Base-by-base conservation (phyloP, 2,888 invertebrate genomes). In the Andrena minutula region DNA sequence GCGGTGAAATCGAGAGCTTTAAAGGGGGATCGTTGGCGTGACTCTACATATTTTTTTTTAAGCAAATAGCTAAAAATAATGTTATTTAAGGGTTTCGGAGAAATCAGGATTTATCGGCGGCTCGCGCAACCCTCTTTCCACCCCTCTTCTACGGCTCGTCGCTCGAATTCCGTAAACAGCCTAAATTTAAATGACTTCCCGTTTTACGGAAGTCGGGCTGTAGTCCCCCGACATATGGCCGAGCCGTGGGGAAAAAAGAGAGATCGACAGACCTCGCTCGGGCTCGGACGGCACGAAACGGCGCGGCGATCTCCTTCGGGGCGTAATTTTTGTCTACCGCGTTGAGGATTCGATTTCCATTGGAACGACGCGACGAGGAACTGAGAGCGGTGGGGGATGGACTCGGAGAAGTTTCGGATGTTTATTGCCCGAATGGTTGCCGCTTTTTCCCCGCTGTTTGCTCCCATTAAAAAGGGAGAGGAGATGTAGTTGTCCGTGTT, bases 121-220 rank as follows among this genome's bases (percentile, higher is more conserved):
- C 51, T 56, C 35, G 53, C 23, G 69, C 41, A 10, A 53, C 35
- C 26, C 49, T 2, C 35, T 28, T 47, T 30, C 61, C 10, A 4
- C 23, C 51, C 51, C 74, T 68, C 65, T 64, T 75, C 75, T 82
- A 80, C 28, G 70, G 32, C 35, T 80, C 49, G 81, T 56, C 75
- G 49, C 56, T 66, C 81, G 83, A 83, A 86, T 83, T 80, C 77
- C 75, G 70, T 79, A 87, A 83, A 80, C 68, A 82, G 70, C 74
- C 86, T 84, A 84, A 80, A 89, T 89, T 86, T 89, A 84, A 86
- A 89, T 89, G 76, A 79, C 82, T 83, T 83, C 84, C 81, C 79
- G 75, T 86, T 86, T 84, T 83, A 84, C 77, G 77, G 71, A 87
- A 85, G 82, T 78, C 78, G 56, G 41, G 53, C 72, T 63, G 58